Percentiles rank a stretch among this genome's conserved stretches.
Conservation (phyloP, 2,888 invertebrate genomes). For the Nomada goodeniana region DNA sequence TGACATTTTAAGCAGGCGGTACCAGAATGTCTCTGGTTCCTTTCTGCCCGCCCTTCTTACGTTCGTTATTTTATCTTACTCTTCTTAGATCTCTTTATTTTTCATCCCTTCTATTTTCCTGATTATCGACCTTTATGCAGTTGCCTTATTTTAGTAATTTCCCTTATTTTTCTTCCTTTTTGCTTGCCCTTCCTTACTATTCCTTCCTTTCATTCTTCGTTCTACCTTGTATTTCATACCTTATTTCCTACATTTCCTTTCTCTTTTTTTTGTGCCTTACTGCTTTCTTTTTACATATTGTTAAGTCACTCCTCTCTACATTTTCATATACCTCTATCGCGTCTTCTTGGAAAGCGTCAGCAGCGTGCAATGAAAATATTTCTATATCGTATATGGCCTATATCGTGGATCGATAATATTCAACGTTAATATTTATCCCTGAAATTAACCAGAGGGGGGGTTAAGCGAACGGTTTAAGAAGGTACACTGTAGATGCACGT, state of each 20-base stretch:
- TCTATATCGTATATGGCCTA: not conserved
- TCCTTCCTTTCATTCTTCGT: not conserved
- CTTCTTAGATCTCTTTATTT: not conserved
- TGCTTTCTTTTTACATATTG: not conserved
- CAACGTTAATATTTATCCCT: not conserved
- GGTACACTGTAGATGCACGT: not conserved
- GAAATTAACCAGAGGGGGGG: not conserved
- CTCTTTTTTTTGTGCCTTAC: not conserved
- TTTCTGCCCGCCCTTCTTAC: no score
- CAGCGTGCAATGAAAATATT: not conserved
- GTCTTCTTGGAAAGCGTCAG: not conserved
- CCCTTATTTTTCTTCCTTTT: not conserved
- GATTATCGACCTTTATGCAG: not conserved
- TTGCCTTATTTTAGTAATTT: not conserved
- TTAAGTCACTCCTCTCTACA: no score
- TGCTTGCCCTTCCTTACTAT: not conserved
- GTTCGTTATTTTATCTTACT: no score
- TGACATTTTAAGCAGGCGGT: not conserved
- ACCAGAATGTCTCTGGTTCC: no score
- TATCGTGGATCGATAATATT: not conserved
- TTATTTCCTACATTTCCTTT: not conserved
- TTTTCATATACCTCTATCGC: not conserved
- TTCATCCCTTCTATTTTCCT: not conserved
- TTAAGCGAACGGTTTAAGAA: not conserved
- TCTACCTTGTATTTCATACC: not conserved